These are phyloP conservation scores for Drosophila lacicola DNA, from an alignment of 2,888 invertebrate species.

Conservation along the genomic window DNA sequence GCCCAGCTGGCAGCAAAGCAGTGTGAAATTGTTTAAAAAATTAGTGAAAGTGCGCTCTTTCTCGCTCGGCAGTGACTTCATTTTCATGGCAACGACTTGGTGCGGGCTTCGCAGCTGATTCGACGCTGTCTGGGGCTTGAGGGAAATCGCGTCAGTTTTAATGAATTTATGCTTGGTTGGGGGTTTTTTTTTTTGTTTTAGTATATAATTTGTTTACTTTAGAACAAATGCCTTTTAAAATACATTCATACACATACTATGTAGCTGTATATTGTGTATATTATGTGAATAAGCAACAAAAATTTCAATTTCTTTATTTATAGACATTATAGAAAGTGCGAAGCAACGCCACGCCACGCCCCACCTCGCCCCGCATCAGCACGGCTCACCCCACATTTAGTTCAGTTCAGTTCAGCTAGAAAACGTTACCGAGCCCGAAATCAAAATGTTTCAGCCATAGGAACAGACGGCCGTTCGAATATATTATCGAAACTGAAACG, in stretches of 20 bases:
- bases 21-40: slow-evolving; percentile 17
- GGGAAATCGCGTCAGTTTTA: slow-evolving; percentile 3
- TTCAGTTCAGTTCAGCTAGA: slow-evolving; percentile 31
- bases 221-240: slow-evolving; percentile 35
- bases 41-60: slow-evolving; percentile 44
- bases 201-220: slow-evolving; percentile 17
- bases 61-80: slow-evolving; percentile 52
- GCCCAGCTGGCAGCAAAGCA: slow-evolving; percentile 51
- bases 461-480: slow-evolving; percentile 21
- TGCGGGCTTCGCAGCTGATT: slow-evolving; percentile 52
- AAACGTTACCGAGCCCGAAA: slow-evolving; percentile 30
- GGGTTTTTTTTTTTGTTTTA: not conserved
- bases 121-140: slow-evolving; percentile 1
- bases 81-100: slow-evolving; percentile 41
- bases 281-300: slow-evolving; percentile 44
- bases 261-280: slow-evolving; percentile 24
- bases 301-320: slow-evolving; percentile 51
- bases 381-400: slow-evolving; percentile 5
- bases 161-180: slow-evolving; percentile 1
- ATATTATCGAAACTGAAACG: slow-evolving; percentile 12
- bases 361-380: slow-evolving; percentile 7
- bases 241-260: slow-evolving; percentile 17
- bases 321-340: slow-evolving; percentile 44
- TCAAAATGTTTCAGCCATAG: slow-evolving; percentile 72
- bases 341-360: slow-evolving; percentile 22